Evolutionary conservation across 2,888 invertebrate species (phyloP), one percentile per base, ranked within the genome.

Genomic region (Lepidocyrtinus sp.): DNA sequence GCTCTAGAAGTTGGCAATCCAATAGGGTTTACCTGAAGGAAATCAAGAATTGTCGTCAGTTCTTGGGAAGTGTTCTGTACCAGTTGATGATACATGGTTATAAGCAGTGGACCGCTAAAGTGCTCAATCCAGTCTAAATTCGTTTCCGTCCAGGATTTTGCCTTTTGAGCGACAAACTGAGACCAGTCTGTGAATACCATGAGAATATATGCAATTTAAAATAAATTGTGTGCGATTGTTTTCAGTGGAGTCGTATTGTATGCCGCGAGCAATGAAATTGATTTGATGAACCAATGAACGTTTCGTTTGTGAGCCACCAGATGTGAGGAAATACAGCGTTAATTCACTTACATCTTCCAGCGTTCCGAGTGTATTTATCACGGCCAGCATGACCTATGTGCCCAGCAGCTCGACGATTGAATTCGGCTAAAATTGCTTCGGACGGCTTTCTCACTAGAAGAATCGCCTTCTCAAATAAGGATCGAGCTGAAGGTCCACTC

Each of bases 321-420:
- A n/a, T n/a, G n/a, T n/a, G n/a, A n/a, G n/a, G n/a, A n/a, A n/a
- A n/a, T n/a, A n/a, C 36, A 36, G 50, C 17, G 9, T 36, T 73
- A 15, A 22, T 21, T 12, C 19, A 65, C 90, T 90, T 89, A 92
- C 92, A 92, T 90, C 90, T 91, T 88, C 91, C 92, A 89, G 90
- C 91, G 87, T 90, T 92, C 71, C 92, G 89, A 82, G 90, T 91
- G 86, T 92, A 92, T 81, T 92, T 89, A 88, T 92, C 92, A 3
- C 91, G 91, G 0, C 94, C 82, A 65, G 94, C 94, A 83, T 94
- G 94, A 0, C 94, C 95, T 78, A 94, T 92, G 87, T 95, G 95
- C 0, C 95, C 95, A 64, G 94, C 94, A 85, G 93, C 93, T 81
- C 94, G 92, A 82, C 95, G 90, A 89, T 95, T 94, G 88, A 94